Evolutionary conservation across 1,140 invertebrate genomes (phyloP).

Genomic region (Drosophila navojoa): DNA sequence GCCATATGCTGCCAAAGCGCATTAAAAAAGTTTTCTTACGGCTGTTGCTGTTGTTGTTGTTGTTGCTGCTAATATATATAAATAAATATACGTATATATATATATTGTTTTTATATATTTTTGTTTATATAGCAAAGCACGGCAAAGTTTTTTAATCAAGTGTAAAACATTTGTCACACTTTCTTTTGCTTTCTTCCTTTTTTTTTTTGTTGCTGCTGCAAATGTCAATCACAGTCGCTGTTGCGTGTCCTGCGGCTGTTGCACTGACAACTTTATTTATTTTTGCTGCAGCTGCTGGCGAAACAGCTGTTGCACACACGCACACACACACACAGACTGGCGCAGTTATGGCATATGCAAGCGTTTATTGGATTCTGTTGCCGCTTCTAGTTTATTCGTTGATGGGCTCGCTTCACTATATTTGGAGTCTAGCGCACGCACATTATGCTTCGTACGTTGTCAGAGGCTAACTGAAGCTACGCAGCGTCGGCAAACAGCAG

Average conservation of each 20-base stretch:
- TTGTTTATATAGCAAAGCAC: background rate
- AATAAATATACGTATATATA: too few species aligned
- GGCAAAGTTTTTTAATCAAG: slow-evolving; percentile 72
- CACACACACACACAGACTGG: slow-evolving; percentile 29
- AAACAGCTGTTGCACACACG: slow-evolving; percentile 66
- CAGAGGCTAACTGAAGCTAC: slow-evolving; percentile 60
- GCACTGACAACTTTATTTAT: slow-evolving; percentile 43
- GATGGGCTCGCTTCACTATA: background rate
- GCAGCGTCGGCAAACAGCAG: background rate
- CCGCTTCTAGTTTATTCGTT: background rate
- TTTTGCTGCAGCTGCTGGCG: slow-evolving; percentile 13
- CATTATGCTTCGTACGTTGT: slow-evolving; percentile 63
- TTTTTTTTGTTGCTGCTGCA: slow-evolving; percentile 1
- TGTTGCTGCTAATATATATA: too few species aligned
- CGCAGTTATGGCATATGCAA: slow-evolving; percentile 4
- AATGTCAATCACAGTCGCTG: slow-evolving; percentile 14
- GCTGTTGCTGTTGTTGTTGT: slow-evolving; percentile 1
- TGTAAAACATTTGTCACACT: slow-evolving; percentile 49
- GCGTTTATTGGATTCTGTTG: background rate
- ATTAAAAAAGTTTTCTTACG: slow-evolving; percentile 21
- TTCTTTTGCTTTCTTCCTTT: background rate
- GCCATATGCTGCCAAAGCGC: slow-evolving; percentile 26
- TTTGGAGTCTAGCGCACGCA: slow-evolving; percentile 51
- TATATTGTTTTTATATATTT: background rate
- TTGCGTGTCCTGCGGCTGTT: slow-evolving; percentile 16